Conservation (phyloP, 2,888 invertebrate genomes). For the Euplagia quadripunctaria region DNA sequence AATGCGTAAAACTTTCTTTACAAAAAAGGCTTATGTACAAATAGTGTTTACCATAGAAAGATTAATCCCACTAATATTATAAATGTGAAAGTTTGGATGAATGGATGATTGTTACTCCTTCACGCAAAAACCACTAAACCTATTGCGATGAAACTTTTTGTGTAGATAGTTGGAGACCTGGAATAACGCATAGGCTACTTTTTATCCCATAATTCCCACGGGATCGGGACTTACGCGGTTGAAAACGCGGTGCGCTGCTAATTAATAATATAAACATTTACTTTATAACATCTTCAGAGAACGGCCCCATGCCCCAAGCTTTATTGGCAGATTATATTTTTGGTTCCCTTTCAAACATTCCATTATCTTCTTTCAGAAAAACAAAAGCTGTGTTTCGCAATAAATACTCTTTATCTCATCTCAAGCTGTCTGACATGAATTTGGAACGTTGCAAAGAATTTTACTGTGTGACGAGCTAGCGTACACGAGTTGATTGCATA, state of each 20-base stretch:
- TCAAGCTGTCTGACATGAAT: constrained; percentile 11
- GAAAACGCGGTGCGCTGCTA: too few species aligned
- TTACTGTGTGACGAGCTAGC: constrained; percentile 6
- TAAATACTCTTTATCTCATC: neutral
- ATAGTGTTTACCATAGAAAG: neutral
- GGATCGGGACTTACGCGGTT: too few species aligned
- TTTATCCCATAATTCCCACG: too few species aligned
- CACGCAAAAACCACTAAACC: too few species aligned
- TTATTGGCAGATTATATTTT: neutral
- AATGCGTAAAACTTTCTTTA: neutral
- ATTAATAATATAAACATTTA: neutral
- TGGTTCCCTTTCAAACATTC: neutral
- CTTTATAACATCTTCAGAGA: neutral
- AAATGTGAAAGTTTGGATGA: too few species aligned
- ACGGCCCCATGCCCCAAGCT: too few species aligned
- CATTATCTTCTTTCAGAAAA: neutral
- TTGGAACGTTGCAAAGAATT: constrained; percentile 27
- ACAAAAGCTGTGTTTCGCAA: neutral
- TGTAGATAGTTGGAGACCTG: too few species aligned
- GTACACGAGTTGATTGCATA: constrained; percentile 45
- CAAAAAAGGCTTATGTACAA: neutral
- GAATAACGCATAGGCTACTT: too few species aligned
- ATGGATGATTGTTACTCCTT: too few species aligned
- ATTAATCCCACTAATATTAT: too few species aligned
- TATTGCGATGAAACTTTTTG: too few species aligned